Evolutionary conservation across 2,113 vertebrate species (phyloP), one percentile per base, ranked within the genome.

Genomic region (Spizaetus ornatus): DNA sequence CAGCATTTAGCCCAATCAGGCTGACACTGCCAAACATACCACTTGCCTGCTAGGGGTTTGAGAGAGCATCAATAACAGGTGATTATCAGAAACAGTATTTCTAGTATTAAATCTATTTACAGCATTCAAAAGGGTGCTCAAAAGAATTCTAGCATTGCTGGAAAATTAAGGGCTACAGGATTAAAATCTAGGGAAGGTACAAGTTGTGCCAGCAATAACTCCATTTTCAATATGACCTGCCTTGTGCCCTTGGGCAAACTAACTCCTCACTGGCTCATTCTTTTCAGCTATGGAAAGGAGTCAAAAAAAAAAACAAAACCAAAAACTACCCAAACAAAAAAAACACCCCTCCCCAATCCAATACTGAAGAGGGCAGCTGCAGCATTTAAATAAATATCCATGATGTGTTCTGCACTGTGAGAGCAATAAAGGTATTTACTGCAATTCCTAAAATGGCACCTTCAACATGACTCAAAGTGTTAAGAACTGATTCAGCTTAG

Each of bases 371-470:
- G 32, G 83, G 80, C 81, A 92, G 94, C 86, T 95, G 88, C 45
- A 86, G 81, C 58, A 43, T 67, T 95, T 61, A 63, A 89, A 45
- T 48, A 48, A 92, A 87, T 5, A 55, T 3, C 86, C 47, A 6
- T 2, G 10, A 25, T 50, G 56, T 13, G 43, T n/a, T 78, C 18
- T 50, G 61, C 47, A 25, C 55, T 32, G 82, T 0, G 23, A 83
- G 80, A 82, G 86, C 82, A 82, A 53, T 29, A 53, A 42, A 92
- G 91, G 88, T 82, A 80, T 94, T 90, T 61, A 61, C 88, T 95
- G 88, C 50, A 3, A 48, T 34, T 77, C 92, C 92, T 58, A 52
- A 91, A 95, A 94, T 87, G 70, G 93, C 88, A 92, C 94, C 95
- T 93, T 53, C 25, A 26, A 36, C 29, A 15, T 47, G 91, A 91